Evolutionary conservation across 2,888 invertebrate species (phyloP), one percentile per base, ranked within the genome.

Genomic region (Ochropacha duplaris): DNA sequence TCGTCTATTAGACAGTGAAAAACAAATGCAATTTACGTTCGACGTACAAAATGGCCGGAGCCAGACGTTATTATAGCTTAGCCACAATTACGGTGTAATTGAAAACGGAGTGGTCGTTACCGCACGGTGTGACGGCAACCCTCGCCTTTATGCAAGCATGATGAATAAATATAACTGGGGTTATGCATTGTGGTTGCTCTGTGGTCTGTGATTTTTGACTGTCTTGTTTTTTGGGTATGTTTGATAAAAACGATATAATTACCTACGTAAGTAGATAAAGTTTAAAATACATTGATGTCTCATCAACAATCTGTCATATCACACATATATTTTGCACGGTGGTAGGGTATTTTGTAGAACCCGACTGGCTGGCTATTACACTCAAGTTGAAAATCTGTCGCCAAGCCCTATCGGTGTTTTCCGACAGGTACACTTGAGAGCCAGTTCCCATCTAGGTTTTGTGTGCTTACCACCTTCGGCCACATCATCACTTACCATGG

Each of bases 11-110:
- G 71, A 72, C 69, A 70, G 65, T 71, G 79, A 83, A 88, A 89
- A 89, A 87, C 86, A 88, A 87, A 87, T 79, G 75, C 80, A 84
- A 89, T 89, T 88, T 88, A 79, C 79, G 77, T 82, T 81, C 79
- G 79, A 71, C 72, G 79, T 78, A 77, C 80, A 71, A 87, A 90
- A 90, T 90, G 87, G 86, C 81, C 71, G 78, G 78, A 77, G 77
- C 72, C 81, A 71, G 68, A 59, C 74, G 82, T 83, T 86, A 88
- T 88, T 89, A 88, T 80, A 76, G 87, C 81, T 81, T 76, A 74
- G 81, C 84, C 84, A 83, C 88, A 88, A 90, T 91, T 89, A 90
- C 81, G 67, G 81, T 74, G 90, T 89, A 91, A 92, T 92, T 91
- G 91, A 91, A 91, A 89, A 87, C 84, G 72, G 81, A 86, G 86